Evolutionary conservation across 2,888 invertebrate genomes (phyloP).

Genomic region (Lamproptera curius): DNA sequence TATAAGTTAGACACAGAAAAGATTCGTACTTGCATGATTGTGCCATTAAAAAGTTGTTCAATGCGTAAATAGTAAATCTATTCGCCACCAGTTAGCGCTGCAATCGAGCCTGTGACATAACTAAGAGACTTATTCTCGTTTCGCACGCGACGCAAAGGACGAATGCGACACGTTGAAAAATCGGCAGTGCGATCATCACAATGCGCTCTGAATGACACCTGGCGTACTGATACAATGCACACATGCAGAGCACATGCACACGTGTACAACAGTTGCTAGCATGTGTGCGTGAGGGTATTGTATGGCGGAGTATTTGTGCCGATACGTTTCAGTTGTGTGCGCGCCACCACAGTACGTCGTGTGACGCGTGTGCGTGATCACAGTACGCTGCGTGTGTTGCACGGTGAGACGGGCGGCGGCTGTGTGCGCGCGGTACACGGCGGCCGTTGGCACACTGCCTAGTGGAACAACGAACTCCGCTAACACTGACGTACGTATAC

Average conservation of each 20-base stretch:
- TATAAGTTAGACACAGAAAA: too few species aligned
- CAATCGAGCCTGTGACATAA: constrained; percentile 38
- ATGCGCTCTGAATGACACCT: constrained; percentile 51
- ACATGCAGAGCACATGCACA: not conserved
- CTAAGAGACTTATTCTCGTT: constrained; percentile 36
- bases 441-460: constrained; percentile 75
- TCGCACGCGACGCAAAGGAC: constrained; percentile 11
- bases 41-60: too few species aligned
- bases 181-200: constrained; percentile 30
- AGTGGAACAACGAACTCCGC: constrained; percentile 71
- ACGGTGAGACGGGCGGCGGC: constrained; percentile 3
- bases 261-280: constrained; percentile 46
- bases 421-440: constrained; percentile 43
- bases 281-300: constrained; percentile 23
- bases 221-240: constrained; percentile 38
- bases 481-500: constrained; percentile 50
- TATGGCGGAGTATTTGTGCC: constrained; percentile 27
- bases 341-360: constrained; percentile 20
- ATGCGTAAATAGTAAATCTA: constrained; percentile 42
- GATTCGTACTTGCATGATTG: too few species aligned
- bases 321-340: constrained; percentile 31
- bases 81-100: constrained; percentile 37
- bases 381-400: too few species aligned
- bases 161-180: constrained; percentile 30
- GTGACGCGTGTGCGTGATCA: constrained; percentile 33